Base-by-base conservation (phyloP, 2,888 invertebrate genomes). In the Megamerina dolium region DNA sequence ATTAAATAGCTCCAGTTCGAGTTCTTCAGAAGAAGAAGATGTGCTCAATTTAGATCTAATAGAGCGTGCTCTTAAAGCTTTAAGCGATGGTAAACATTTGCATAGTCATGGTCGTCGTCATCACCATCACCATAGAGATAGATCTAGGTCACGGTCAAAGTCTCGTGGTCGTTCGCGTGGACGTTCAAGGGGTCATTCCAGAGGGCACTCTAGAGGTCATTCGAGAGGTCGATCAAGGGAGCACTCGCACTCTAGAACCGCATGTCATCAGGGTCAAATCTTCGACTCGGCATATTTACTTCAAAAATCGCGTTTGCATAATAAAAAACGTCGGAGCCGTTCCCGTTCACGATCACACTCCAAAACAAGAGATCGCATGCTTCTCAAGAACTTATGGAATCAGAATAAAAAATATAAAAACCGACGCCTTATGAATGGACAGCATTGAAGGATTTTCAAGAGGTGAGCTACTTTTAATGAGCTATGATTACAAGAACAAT, bases 1-100 rank as follows among this genome's bases (percentile, higher is more conserved):
- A n/a, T n/a, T n/a, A n/a, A 54, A 56, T 34, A 55, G 55, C 10
- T 46, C 48, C 10, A 45, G 53, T 5, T 54, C 52, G 10, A 52
- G 51, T 3, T 54, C 56, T 20, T 18, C 14, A 18, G 36, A 14
- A n/a, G n/a, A 12, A 9, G 26, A 10, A 23, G 19, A 20, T 26
- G 40, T 6, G 6, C 8, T 8, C 6, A 23, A 8, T 23, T 6
- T 23, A 23, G 23, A 6, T 23, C 8, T 23, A 10, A 23, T 23
- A 10, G 23, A 23, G 23, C 23, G 10, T 23, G 14, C 14, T 5
- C n/a, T 10, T 26, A 18, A 26, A 8, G 10, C 6, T 6, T 10
- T 23, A 8, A 23, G 10, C 10, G 43, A 43, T 9, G 35, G 34
- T 29, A 34, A 46, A 23, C 13, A 16, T 12, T 13, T 4, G 4